Evolutionary conservation across 2,888 invertebrate genomes (phyloP).

Genomic region (Cecidostiba fungosa): DNA sequence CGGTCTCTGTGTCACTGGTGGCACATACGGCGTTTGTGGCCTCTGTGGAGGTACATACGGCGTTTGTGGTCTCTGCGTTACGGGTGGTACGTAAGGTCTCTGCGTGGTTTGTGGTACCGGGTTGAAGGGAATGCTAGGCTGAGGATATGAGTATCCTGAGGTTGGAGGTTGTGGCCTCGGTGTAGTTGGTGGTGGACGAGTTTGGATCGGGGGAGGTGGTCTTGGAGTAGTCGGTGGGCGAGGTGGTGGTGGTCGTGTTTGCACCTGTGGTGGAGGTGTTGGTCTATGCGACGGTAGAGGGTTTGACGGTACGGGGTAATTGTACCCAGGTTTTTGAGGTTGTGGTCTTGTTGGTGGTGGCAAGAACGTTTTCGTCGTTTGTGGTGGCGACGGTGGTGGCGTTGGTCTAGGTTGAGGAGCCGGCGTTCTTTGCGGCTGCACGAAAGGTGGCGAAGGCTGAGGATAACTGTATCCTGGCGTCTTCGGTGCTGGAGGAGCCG

Average conservation of each 20-base stretch:
- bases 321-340: constrained; percentile 21
- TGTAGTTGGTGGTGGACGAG: constrained; percentile 57
- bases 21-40: constrained; percentile 44
- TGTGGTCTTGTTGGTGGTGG: constrained; percentile 47
- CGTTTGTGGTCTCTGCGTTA: background rate
- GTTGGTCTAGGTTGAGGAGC: constrained; percentile 61
- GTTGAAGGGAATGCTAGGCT: constrained; percentile 27
- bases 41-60: constrained; percentile 57
- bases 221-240: constrained; percentile 1
- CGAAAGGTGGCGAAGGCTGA: constrained; percentile 59
- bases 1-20: constrained; percentile 53
- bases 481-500: background rate
- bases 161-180: constrained; percentile 45
- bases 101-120: background rate
- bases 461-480: constrained; percentile 61
- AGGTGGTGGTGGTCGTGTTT: background rate
- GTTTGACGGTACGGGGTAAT: constrained; percentile 30
- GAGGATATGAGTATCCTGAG: constrained; percentile 45
- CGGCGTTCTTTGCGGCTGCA: constrained; percentile 70
- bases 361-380: constrained; percentile 65
- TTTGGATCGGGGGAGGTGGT: constrained; percentile 19
- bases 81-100: constrained; percentile 24
- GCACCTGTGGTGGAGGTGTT: constrained; percentile 3
- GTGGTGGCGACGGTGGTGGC: constrained; percentile 36
- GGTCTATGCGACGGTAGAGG: constrained; percentile 49